phyloP scores from a whole-genome alignment of 1,140 invertebrate species.

The Rhyacophila brunnea region DNA sequence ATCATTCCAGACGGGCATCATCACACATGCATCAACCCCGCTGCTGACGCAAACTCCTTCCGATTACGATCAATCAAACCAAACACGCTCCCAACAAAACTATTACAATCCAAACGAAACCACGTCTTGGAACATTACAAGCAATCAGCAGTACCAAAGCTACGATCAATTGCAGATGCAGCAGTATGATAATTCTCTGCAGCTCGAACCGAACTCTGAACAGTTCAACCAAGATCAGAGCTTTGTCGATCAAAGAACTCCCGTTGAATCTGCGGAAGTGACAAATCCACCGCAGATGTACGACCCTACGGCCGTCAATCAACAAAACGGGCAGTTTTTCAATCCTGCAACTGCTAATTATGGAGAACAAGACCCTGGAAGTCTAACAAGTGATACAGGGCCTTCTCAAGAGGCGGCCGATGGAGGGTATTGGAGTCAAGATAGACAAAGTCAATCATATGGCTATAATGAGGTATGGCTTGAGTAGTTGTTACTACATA shows the following conservation, averaged over 20 bases:
- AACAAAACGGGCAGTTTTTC: conserved; percentile 1
- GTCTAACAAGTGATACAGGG: not conserved
- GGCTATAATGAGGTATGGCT: conserved; percentile 33
- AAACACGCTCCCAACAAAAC: conserved; percentile 8
- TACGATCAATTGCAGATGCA: conserved; percentile 47
- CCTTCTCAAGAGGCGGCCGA: conserved; percentile 8
- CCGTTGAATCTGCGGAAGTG: not conserved
- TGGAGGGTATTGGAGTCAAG: conserved; percentile 29
- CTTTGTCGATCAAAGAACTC: conserved; percentile 17
- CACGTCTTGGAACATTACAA: conserved; percentile 13
- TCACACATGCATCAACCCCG: conserved; percentile 11
- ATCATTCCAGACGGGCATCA: conserved; percentile 13
- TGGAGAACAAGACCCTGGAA: too few relatives aligned
- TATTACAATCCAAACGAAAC: conserved; percentile 10
- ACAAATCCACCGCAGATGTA: conserved; percentile 18
- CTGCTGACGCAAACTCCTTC: conserved; percentile 11
- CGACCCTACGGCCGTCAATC: conserved; percentile 22
- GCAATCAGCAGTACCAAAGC: conserved; percentile 42
- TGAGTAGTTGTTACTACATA: conserved; percentile 9
- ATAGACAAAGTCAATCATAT: conserved; percentile 17
- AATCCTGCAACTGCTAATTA: too few relatives aligned
- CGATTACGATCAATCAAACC: conserved; percentile 10
- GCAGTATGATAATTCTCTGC: conserved; percentile 1
- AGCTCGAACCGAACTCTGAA: conserved; percentile 21
- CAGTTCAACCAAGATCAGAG: conserved; percentile 23